Percentiles rank a stretch among this genome's conserved stretches.
Evolutionary conservation across 2,113 vertebrate species (phyloP).

Genomic region (Capreolus pygargus): DNA sequence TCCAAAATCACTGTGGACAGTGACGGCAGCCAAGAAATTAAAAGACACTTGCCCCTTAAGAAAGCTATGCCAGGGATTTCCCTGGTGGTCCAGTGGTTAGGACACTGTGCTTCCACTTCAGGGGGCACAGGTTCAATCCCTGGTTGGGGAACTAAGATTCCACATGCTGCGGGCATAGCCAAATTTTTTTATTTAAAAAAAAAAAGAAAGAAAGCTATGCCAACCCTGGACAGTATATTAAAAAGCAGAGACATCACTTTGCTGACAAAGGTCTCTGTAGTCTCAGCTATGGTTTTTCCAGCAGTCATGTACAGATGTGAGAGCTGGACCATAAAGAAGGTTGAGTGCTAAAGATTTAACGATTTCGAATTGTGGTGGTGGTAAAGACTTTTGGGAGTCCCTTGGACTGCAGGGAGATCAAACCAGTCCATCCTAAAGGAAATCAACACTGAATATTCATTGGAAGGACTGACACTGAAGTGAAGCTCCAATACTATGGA

Average conservation of each 20-base stretch:
- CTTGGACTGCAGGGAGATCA: background rate
- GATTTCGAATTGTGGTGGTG: background rate
- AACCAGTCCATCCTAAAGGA: background rate
- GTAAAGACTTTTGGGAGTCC: background rate
- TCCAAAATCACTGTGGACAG: background rate
- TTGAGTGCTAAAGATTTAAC: background rate
- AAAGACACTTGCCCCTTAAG: background rate
- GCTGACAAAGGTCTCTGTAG: background rate
- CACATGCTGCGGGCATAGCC: too few relatives aligned
- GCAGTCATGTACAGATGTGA: background rate
- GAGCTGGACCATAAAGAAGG: background rate
- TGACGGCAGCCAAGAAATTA: background rate
- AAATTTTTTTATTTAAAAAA: too few relatives aligned
- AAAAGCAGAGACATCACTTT: background rate
- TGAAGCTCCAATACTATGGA: background rate
- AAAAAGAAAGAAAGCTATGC: background rate
- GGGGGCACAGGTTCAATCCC: too few relatives aligned
- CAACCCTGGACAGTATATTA: background rate
- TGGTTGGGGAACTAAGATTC: too few relatives aligned
- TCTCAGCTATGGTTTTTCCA: background rate
- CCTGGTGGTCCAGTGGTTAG: too few relatives aligned
- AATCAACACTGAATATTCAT: background rate
- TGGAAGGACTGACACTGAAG: background rate
- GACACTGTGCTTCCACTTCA: too few relatives aligned
- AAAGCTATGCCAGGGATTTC: background rate